A percentile compares a stretch with the other conserved stretches of the same genome.
Conservation (phyloP, 1,140 invertebrate species). For the Calosoma granatense region DNA sequence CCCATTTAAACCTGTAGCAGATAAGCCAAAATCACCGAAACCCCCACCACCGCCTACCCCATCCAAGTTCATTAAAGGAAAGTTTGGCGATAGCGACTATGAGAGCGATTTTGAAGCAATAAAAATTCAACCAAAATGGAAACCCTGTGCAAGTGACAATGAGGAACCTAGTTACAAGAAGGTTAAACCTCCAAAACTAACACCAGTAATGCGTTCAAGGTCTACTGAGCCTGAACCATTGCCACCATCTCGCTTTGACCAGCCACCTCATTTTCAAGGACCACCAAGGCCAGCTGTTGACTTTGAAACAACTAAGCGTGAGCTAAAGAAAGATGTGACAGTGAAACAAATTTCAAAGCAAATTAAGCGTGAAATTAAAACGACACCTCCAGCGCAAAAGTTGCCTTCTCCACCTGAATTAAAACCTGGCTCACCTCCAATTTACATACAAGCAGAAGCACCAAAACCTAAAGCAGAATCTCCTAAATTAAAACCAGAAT, state of each 20-base stretch:
- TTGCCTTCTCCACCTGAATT: conserved; percentile 27
- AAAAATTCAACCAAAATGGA: conserved; percentile 46
- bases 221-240: conserved; percentile 45
- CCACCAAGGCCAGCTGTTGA: conserved; percentile 37
- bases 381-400: conserved; percentile 18
- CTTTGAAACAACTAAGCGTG: conserved; percentile 26
- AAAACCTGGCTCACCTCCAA: conserved; percentile 44
- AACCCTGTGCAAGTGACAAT: conserved; percentile 52
- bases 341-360: conserved; percentile 15
- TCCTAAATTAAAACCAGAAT: conserved; percentile 39
- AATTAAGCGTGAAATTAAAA: conserved; percentile 12
- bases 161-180: conserved; percentile 48
- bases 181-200: conserved; percentile 40
- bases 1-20: conserved; percentile 37
- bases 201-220: conserved; percentile 34
- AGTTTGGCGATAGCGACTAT: conserved; percentile 56
- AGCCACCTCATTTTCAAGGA: conserved; percentile 38
- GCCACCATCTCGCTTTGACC: conserved; percentile 48
- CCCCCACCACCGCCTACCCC: conserved; percentile 44
- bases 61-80: conserved; percentile 49
- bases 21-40: conserved; percentile 30
- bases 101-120: conserved; percentile 54
- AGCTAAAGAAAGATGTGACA: conserved; percentile 24
- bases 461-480: not conserved
- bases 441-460: conserved; percentile 35